Evolutionary conservation across 2,113 vertebrate genomes (phyloP).

Genomic region (Silurus glanis): DNA sequence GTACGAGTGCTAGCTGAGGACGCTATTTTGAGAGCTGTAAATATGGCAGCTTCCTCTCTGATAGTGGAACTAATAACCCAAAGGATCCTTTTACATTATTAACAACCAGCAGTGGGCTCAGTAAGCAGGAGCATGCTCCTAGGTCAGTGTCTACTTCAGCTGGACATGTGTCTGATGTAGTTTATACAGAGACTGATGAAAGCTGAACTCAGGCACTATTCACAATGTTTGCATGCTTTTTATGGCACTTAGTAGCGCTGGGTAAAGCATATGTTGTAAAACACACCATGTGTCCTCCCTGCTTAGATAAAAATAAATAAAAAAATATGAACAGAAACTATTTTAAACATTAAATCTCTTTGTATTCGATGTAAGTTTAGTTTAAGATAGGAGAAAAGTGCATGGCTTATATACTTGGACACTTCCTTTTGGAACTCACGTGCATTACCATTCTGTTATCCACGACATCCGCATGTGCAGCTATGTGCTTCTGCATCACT

Average conservation of each 20-base stretch:
- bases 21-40: constrained; percentile 74
- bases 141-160: not conserved
- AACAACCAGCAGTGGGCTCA: constrained; percentile 48
- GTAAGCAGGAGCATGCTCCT: constrained; percentile 22
- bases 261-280: constrained; percentile 1
- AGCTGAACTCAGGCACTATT: not conserved
- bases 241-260: not conserved
- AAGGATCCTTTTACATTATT: constrained; percentile 59
- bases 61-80: constrained; percentile 64
- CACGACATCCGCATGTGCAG: not conserved
- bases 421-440: constrained; percentile 18
- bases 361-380: constrained; percentile 32
- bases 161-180: not conserved
- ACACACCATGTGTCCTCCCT: not conserved
- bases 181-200: constrained; percentile 10
- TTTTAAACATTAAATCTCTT: constrained; percentile 14
- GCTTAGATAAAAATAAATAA: not conserved
- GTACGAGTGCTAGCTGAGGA: constrained; percentile 66
- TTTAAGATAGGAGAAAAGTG: constrained; percentile 45
- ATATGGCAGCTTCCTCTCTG: constrained; percentile 76
- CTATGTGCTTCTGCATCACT: not conserved
- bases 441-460: not conserved
- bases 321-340: not conserved
- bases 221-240: not conserved
- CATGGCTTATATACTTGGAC: constrained; percentile 10